Base-by-base conservation (phyloP, 2,888 invertebrate species). In the Drosophila subsilvestris region DNA sequence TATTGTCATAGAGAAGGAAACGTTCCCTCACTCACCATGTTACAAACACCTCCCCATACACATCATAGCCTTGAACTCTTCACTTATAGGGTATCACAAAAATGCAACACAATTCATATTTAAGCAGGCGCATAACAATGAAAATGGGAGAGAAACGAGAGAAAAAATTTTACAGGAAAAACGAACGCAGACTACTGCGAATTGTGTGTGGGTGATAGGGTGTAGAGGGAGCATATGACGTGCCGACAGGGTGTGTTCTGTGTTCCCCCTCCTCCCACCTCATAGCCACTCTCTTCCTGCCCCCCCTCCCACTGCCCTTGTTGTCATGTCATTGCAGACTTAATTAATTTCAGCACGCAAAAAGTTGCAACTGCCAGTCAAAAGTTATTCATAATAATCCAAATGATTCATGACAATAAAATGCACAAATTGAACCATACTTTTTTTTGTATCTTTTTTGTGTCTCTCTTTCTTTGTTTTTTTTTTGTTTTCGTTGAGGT, bases 291-390 rank as follows among this genome's bases (percentile, higher is more conserved):
- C 14, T 5, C 14, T 7, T 4, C 17, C 14, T 3, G 32, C 27
- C 18, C 2, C 18, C 27, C 18, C 29, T 4, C 14, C 2, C n/a
- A 32, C 32, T 44, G 47, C 49, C 44, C 25, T 37, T 42, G 72
- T 72, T 61, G 54, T 50, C 69, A 69, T 69, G 72, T 32, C 62
- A 53, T 44, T 60, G 63, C 57, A 32, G 75, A 62, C 79, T 89
- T 89, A 86, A 86, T 86, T 86, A 89, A 86, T 89, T 81, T 76
- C 63, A 68, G 76, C 88, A 86, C 89, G 85, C 71, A 73, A 65
- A 68, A 76, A 68, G 70, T 65, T 71, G 76, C 86, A 73, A 76
- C 74, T 67, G 74, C 54, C 67, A 73, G 61, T 75, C 53, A 58
- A 70, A 73, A 71, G 57, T 68, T 66, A 75, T 71, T 67, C 79